Evolutionary conservation across 2,113 vertebrate genomes (phyloP).

Genomic region (Catharus fuscescens): DNA sequence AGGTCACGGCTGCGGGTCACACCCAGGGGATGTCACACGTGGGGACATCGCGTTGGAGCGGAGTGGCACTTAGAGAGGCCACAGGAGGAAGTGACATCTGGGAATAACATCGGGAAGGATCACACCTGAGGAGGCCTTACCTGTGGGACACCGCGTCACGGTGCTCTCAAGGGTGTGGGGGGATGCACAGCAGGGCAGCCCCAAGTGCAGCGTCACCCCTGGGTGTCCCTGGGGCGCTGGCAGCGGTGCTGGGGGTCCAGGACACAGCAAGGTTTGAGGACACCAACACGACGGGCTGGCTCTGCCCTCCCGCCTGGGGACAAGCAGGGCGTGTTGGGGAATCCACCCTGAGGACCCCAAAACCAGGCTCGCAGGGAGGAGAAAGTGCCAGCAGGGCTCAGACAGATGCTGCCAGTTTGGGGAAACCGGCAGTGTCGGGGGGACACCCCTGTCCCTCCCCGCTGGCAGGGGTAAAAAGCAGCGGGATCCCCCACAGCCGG

Average conservation of each 20-base stretch:
- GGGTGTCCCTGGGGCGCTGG: not conserved
- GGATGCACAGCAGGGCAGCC: not conserved
- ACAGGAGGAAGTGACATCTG: not conserved
- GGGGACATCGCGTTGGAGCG: not conserved
- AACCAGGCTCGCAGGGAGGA: not conserved
- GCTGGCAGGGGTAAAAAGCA: not conserved
- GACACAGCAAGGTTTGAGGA: not conserved
- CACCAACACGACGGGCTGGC: not conserved
- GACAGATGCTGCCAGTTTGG: not conserved
- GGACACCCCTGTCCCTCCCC: not conserved
- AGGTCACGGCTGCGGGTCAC: not conserved
- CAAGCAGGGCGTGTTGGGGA: too few relatives aligned
- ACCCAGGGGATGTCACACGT: not conserved
- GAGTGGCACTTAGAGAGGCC: not conserved
- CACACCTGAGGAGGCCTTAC: not conserved
- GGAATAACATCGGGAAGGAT: too few relatives aligned
- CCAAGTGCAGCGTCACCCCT: not conserved
- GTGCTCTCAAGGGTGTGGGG: too few relatives aligned
- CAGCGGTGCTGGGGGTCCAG: not conserved
- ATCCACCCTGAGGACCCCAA: not conserved
- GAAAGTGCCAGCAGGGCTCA: not conserved
- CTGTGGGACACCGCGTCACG: not conserved
- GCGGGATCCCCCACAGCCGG: not conserved
- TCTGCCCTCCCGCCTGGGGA: not conserved
- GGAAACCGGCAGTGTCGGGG: not conserved